Evolutionary conservation across 2,888 invertebrate genomes (phyloP).

Genomic region (Caenorhabditis sulstoni): DNA sequence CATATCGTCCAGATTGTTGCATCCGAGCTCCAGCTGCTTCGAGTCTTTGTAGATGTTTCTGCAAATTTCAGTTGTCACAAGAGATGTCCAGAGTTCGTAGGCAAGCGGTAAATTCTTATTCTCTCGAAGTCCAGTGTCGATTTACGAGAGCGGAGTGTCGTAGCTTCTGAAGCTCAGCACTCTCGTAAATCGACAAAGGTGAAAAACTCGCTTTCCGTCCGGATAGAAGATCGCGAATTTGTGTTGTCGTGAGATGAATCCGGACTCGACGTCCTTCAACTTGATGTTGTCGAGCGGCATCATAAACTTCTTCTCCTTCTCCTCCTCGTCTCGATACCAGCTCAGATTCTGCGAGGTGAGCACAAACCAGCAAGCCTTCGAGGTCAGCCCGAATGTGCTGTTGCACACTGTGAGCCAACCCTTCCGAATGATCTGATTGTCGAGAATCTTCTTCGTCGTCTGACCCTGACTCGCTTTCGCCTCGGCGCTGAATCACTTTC

Average conservation of each 20-base stretch:
- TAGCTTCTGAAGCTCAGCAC: conserved; percentile 79
- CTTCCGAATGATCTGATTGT: conserved; percentile 87
- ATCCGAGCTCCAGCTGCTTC: conserved; percentile 97
- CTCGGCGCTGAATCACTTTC: conserved; percentile 88
- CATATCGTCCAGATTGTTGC: conserved; percentile 86
- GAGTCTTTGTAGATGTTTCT: conserved; percentile 89
- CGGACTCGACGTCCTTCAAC: conserved; percentile 93
- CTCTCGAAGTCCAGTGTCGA: no score
- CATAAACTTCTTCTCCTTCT: conserved; percentile 99
- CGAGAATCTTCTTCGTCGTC: conserved; percentile 88
- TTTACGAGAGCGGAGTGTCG: conserved; percentile 82
- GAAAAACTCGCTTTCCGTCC: conserved; percentile 89
- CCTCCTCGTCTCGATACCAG: conserved; percentile 99
- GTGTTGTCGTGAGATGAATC: conserved; percentile 93
- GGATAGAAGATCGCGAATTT: conserved; percentile 98
- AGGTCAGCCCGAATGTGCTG: conserved; percentile 65
- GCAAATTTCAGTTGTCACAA: no score
- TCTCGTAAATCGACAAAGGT: no score
- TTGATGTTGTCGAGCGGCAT: conserved; percentile 96
- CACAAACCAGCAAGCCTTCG: conserved; percentile 92
- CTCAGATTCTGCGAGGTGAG: conserved; percentile 97
- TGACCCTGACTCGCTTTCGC: conserved; percentile 84
- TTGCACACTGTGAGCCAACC: conserved; percentile 99
- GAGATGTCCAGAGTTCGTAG: no score
- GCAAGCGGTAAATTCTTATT: no score